Base-by-base conservation (phyloP, 2,113 vertebrate genomes). In the Struthidea cinerea region DNA sequence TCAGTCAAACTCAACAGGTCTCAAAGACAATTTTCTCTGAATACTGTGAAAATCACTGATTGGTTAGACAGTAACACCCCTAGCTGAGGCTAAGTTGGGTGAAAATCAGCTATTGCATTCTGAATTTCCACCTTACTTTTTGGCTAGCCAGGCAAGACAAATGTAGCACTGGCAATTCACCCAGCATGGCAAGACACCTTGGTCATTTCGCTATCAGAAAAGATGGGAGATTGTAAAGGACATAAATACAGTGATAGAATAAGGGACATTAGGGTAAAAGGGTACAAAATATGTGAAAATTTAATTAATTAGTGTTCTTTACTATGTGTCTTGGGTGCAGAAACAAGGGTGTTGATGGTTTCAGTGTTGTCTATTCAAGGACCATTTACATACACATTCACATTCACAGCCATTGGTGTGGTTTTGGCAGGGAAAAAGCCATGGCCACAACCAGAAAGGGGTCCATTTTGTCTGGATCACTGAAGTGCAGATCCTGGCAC, bases 361-460 rank as follows among this genome's bases (percentile, higher is more conserved):
- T 67, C 17, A 22, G 13, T 27, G 26, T 22, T 50, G 17, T 22
- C 32, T 67, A 5, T 35, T 67, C 11, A 21, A 9, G 11, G 7
- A 35, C 21, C 17, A 27, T 7, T 67, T 26, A 35, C 0, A 1
- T 35, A n/a, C n/a, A n/a, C n/a, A n/a, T n/a, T n/a, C n/a, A n/a
- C n/a, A n/a, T n/a, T n/a, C 18, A 44, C 26, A 44, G 27, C 5
- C 11, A 4, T 2, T 35, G 37, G 5, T 52, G 11, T 44, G 7
- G 32, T 37, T 59, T 59, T 52, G 50, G 14, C 26, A 32, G 32
- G 14, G 26, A 59, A 50, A 75, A 50, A 42, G 6, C 7, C 44
- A 21, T 18, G 26, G 21, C 8, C 37, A 44, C 32, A 35, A 18
- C 11, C 0, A 0, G 26, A 42, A 67, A 42, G 11, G 6, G 26